Evolutionary conservation across 2,797 vertebrate species (phyloP), one percentile per base, ranked within the genome.

Genomic region (Gymnodraco acuticeps): DNA sequence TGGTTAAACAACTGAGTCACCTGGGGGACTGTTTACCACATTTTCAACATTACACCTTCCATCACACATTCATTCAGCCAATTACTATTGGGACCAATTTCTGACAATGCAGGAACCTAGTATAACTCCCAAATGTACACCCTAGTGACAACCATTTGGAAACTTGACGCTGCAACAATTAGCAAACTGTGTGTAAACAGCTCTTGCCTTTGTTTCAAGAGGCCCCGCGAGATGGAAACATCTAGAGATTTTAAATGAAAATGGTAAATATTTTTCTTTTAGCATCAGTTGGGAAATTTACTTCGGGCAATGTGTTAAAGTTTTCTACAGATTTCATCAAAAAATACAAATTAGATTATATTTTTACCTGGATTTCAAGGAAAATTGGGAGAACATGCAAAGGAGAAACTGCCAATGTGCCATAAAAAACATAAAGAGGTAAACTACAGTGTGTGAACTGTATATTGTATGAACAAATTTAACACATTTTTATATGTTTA

Each of bases 381-480:
- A 16, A 17, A 33, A 56, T 42, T 52, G 9, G 7, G 52, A 43
- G 20, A 51, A 63, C 51, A 58, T 51, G 47, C 46, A 52, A 70
- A 64, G 59, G 2, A 70, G 46, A 59, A 38, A 14, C 23, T 55
- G 45, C n/a, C 17, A 51, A 42, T 27, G 41, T 59, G 19, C 46
- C 47, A 61, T 67, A 4, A 38, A 41, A 69, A 23, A 14, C 23
- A 61, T 5, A 42, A 42, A 42, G 31, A 10, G 2, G 41, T 60
- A 2, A 62, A 17, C 54, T 20, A 38, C 43, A 20, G 13, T 47
- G 15, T n/a, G 1, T 6, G n/a, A 55, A 31, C 2, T 41, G 53
- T 50, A 7, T 56, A 47, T 64, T 33, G 12, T 38, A 38, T 9
- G 8, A 45, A 10, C 33, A 27, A 1, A 3, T 55, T 19, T 16